These are phyloP conservation scores for Porites australiensis DNA, from an alignment of 64 coral and sea anemone species.

Conservation along the genomic window DNA sequence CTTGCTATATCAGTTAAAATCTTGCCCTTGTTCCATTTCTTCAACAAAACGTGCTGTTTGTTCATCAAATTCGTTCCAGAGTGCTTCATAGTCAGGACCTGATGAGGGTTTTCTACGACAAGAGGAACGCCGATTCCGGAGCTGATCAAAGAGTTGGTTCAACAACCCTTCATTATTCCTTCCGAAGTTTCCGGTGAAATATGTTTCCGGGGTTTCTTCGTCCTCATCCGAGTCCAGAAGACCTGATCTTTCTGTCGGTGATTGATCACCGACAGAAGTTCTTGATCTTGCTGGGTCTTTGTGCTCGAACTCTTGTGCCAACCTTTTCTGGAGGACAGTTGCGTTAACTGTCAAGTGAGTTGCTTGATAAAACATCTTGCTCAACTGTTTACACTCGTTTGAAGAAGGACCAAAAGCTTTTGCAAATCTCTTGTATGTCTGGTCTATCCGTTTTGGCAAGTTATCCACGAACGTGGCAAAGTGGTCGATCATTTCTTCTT, in stretches of 20 bases:
- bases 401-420: not conserved
- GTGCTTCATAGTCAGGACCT: not conserved
- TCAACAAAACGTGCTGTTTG: not conserved
- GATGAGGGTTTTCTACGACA: not conserved
- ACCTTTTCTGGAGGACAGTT: not conserved
- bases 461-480: conserved; percentile 38
- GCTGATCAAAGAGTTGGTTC: not conserved
- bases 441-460: conserved; percentile 7
- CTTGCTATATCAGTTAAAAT: not conserved
- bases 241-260: not conserved
- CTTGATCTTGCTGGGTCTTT: not conserved
- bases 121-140: too few relatives aligned
- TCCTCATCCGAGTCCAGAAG: not conserved
- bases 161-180: not conserved
- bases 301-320: not conserved
- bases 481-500: conserved; percentile 30
- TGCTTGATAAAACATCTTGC: conserved; percentile 11
- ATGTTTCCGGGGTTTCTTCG: not conserved
- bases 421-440: conserved; percentile 24
- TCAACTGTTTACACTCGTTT: conserved; percentile 23
- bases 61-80: not conserved
- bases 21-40: not conserved
- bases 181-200: not conserved
- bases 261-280: not conserved
- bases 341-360: not conserved